Conservation (phyloP, 2,797 vertebrate species). For the Gambusia yucatana region DNA sequence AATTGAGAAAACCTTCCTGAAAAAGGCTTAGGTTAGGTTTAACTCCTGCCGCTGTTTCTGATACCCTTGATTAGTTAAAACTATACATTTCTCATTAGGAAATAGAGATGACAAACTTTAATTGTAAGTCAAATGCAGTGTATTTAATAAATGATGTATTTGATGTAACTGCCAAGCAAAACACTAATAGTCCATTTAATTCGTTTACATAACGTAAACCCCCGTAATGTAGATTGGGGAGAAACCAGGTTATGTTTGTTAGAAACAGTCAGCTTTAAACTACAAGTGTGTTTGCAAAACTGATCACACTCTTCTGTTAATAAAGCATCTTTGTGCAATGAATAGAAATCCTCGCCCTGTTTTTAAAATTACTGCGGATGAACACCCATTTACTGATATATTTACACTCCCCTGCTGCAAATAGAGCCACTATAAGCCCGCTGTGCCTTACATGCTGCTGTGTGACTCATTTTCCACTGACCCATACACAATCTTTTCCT, state of each 20-base stretch:
- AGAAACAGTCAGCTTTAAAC: slow-evolving; percentile 21
- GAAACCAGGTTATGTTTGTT: background rate
- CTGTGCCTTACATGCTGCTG: slow-evolving; percentile 53
- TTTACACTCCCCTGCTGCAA: slow-evolving; percentile 39
- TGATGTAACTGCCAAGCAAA: background rate
- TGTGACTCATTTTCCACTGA: slow-evolving; percentile 77
- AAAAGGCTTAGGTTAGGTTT: background rate
- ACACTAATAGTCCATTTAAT: background rate
- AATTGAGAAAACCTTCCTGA: no score
- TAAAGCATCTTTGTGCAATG: background rate
- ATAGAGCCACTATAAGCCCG: slow-evolving; percentile 44
- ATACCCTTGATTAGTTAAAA: slow-evolving; percentile 5
- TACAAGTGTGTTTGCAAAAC: background rate
- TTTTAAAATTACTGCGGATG: slow-evolving; percentile 57
- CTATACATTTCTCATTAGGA: slow-evolving; percentile 20
- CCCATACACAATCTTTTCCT: slow-evolving; percentile 54
- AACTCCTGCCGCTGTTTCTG: background rate
- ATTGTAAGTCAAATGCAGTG: background rate
- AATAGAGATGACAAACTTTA: slow-evolving; percentile 8
- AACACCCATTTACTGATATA: slow-evolving; percentile 43
- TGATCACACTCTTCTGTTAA: slow-evolving; percentile 4
- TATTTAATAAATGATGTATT: background rate
- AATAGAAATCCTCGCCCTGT: slow-evolving; percentile 17
- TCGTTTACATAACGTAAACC: no score
- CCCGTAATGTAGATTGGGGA: no score